Evolutionary conservation across 2,113 vertebrate species (phyloP).

Genomic region (Corythoichthys intestinalis): DNA sequence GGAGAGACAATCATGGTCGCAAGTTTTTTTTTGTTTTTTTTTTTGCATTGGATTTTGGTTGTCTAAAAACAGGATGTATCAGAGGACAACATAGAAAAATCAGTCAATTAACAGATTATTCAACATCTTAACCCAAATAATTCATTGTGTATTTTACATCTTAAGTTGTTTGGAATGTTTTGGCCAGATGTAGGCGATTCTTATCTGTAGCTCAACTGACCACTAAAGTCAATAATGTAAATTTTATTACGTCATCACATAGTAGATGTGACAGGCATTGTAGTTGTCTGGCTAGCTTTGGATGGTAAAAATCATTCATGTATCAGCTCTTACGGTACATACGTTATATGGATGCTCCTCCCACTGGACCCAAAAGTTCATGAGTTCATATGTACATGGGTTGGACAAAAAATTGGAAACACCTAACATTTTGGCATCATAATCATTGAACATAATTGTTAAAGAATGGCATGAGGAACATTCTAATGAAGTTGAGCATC

Average conservation of each 20-base stretch:
- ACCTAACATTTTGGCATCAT: conserved; percentile 11
- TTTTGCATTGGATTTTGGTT: conserved; percentile 43
- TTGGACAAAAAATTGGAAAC: no score
- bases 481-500: no score
- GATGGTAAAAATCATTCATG: background rate
- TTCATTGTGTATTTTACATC: conserved; percentile 10
- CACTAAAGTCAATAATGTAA: conserved; percentile 15
- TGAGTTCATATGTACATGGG: no score
- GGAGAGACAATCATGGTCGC: conserved; percentile 46
- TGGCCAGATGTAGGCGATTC: background rate
- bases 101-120: conserved; percentile 41
- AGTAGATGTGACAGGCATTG: conserved; percentile 3
- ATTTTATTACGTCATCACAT: conserved; percentile 12
- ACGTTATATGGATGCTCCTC: no score
- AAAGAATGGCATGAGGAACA: no score
- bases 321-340: background rate
- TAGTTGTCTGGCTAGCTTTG: background rate
- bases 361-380: no score
- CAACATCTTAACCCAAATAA: conserved; percentile 11
- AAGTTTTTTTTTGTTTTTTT: conserved; percentile 30
- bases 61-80: conserved; percentile 17
- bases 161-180: background rate
- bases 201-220: conserved; percentile 5
- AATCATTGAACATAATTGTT: no score
- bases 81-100: conserved; percentile 14